A percentile compares a stretch with the other conserved stretches of the same genome.
phyloP scores from a whole-genome alignment of 2,113 vertebrate species.

The Erythrocercus mccallii region DNA sequence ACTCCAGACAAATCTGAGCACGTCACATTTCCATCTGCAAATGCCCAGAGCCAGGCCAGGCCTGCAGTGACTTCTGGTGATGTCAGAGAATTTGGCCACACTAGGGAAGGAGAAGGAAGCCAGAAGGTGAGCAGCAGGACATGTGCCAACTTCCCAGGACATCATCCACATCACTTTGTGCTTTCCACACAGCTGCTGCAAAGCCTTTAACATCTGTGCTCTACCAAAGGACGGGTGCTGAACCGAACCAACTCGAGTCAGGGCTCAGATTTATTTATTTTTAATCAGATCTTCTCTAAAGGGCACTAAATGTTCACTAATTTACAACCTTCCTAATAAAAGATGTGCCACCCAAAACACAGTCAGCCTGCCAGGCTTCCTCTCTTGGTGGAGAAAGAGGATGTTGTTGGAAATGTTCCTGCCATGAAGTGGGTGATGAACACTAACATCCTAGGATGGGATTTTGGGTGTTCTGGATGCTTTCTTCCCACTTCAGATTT shows the following conservation, averaged over 20 bases:
- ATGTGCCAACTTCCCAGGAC: not conserved
- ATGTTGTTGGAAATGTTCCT: not conserved
- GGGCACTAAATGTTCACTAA: not conserved
- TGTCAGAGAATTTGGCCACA: not conserved
- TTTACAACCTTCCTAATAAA: not conserved
- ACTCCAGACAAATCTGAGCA: not conserved
- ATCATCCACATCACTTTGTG: not conserved
- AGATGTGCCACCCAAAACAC: not conserved
- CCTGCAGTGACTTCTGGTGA: not conserved
- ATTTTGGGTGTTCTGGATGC: not conserved
- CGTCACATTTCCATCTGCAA: accelerated
- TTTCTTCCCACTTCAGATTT: not conserved
- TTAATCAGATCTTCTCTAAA: not conserved
- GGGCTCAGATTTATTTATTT: not conserved
- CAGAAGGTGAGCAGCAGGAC: not conserved
- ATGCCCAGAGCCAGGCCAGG: not conserved
- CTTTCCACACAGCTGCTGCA: not conserved
- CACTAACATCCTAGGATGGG: not conserved
- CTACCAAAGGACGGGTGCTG: not conserved
- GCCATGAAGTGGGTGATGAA: not conserved
- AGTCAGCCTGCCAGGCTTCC: not conserved
- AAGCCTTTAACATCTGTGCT: not conserved
- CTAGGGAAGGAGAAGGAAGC: not conserved
- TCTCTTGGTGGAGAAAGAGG: not conserved
- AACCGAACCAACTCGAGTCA: not conserved